Percentiles rank a stretch among this genome's conserved stretches.
phyloP scores from a whole-genome alignment of 1,140 invertebrate genomes.

The Dendrolimus kikuchii region DNA sequence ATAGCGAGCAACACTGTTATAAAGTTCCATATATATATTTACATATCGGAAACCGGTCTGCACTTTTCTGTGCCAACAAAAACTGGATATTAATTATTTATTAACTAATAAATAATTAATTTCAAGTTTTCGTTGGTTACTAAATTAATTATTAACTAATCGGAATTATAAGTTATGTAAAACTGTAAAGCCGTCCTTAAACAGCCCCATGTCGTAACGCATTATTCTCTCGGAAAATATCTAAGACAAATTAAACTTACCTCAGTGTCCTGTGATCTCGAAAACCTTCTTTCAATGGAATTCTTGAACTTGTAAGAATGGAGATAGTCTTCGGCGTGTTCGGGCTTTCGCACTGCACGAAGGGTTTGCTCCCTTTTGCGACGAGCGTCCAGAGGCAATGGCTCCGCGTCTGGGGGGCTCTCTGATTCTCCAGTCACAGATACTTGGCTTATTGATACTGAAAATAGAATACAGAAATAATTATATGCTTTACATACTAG shows the following conservation, averaged over 20 bases:
- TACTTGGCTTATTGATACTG: slow-evolving; percentile 21
- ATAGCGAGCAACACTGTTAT: too few species aligned
- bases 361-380: slow-evolving; percentile 39
- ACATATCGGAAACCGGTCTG: too few species aligned
- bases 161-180: too few species aligned
- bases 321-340: slow-evolving; percentile 66
- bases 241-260: slow-evolving; percentile 17
- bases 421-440: slow-evolving; percentile 13
- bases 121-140: too few species aligned
- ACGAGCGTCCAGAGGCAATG: slow-evolving; percentile 33
- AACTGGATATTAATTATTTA: too few species aligned
- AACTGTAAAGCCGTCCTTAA: too few species aligned
- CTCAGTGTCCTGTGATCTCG: slow-evolving; percentile 57
- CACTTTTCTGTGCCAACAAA: too few species aligned
- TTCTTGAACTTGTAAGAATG: slow-evolving; percentile 94
- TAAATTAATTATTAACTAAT: too few species aligned
- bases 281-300: slow-evolving; percentile 92
- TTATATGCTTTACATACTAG: neutral
- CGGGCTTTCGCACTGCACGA: slow-evolving; percentile 47
- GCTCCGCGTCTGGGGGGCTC: slow-evolving; percentile 14
- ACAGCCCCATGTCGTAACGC: too few species aligned
- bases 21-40: too few species aligned
- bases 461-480: slow-evolving; percentile 1
- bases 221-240: too few species aligned
- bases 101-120: too few species aligned